Evolutionary conservation across 2,888 invertebrate genomes (phyloP).

Genomic region (Cyrtodaria siliqua): DNA sequence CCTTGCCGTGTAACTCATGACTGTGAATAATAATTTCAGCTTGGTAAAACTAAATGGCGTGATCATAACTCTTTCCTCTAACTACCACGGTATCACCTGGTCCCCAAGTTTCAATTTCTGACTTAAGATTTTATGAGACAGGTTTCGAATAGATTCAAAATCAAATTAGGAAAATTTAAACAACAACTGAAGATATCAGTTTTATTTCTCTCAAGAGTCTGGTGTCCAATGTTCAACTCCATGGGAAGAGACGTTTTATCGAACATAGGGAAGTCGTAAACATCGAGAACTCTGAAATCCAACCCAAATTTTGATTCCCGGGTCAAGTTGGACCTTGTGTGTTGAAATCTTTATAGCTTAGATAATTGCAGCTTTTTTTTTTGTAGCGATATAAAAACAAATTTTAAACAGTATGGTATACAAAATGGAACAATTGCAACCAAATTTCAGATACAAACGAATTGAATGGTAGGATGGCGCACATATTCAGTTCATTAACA

Average conservation of each 20-base stretch:
- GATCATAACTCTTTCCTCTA: constrained; percentile 23
- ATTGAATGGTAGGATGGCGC: neutral
- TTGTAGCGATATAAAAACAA: neutral
- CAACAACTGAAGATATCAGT: no score
- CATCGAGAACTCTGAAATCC: constrained; percentile 6
- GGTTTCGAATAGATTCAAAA: no score
- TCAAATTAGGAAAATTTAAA: no score
- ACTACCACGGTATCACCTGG: constrained; percentile 24
- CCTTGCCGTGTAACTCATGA: constrained; percentile 37
- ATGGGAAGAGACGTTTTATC: constrained; percentile 19
- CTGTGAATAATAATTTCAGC: constrained; percentile 41
- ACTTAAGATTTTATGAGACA: no score
- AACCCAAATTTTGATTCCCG: constrained; percentile 12
- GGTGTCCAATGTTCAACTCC: constrained; percentile 20
- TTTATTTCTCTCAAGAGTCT: neutral
- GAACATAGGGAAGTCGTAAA: constrained; percentile 7
- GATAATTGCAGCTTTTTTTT: constrained; percentile 5
- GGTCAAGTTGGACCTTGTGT: constrained; percentile 6
- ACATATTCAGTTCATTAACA: neutral
- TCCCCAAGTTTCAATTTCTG: no score
- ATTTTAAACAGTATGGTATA: neutral
- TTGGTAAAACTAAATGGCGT: constrained; percentile 7
- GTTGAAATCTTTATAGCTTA: constrained; percentile 13
- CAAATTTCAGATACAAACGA: neutral
- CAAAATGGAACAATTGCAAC: neutral